phyloP scores from a whole-genome alignment of 23 tunicate species.

The Ascidia mentula region DNA sequence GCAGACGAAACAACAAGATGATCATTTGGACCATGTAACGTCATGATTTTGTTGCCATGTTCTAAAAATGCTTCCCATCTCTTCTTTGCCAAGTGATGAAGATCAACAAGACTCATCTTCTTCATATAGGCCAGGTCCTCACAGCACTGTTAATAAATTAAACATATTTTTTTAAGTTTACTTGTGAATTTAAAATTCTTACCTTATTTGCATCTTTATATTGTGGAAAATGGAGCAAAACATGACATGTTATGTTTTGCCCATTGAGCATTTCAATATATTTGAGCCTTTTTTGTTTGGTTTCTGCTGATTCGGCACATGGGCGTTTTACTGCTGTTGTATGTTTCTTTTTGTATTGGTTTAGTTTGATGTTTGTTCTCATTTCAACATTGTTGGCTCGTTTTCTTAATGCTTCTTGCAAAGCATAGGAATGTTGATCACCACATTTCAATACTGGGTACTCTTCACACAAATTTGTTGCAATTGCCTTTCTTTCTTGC shows the following conservation, averaged over 20 bases:
- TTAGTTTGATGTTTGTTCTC: neutral
- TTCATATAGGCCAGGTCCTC: neutral
- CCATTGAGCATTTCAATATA: neutral
- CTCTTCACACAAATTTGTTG: neutral
- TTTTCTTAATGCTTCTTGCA: conserved; percentile 9
- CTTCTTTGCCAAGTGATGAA: neutral
- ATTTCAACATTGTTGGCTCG: conserved; percentile 18
- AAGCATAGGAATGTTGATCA: neutral
- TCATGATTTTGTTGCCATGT: neutral
- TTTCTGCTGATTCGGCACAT: neutral
- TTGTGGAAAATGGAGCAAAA: neutral
- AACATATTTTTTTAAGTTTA: neutral
- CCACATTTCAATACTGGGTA: conserved; percentile 2
- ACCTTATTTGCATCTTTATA: neutral
- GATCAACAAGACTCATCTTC: neutral
- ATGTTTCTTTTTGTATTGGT: neutral
- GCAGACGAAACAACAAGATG: neutral
- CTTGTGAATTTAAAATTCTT: neutral
- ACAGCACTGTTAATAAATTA: neutral
- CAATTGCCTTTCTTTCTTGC: conserved; percentile 2
- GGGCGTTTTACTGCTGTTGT: neutral
- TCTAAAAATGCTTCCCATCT: neutral
- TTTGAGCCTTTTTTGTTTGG: neutral
- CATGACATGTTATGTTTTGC: neutral
- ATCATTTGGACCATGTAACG: neutral